Evolutionary conservation across 2,113 vertebrate genomes (phyloP).

Genomic region (Dasypus novemcinctus): DNA sequence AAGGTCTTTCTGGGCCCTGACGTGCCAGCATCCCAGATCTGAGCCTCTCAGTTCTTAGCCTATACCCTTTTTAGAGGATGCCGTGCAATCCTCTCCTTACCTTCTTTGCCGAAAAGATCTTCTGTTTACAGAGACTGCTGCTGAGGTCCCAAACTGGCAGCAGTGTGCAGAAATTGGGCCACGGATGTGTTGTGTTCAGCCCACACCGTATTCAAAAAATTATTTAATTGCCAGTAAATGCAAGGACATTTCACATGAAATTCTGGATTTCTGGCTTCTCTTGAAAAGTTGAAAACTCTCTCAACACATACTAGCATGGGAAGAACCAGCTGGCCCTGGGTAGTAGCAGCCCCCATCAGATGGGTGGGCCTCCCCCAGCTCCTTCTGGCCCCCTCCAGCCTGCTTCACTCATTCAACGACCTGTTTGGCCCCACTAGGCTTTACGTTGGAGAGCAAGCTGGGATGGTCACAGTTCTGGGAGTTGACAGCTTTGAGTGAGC

Average conservation of each 20-base stretch:
- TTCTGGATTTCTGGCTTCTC: constrained; percentile 34
- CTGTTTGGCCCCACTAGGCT: background rate
- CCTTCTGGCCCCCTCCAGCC: background rate
- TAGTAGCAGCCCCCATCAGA: background rate
- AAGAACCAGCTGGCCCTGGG: background rate
- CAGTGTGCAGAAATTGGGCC: background rate
- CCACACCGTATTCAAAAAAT: background rate
- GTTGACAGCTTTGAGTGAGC: background rate
- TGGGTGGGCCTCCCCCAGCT: accelerated
- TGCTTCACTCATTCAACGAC: accelerated
- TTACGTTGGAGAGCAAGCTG: background rate
- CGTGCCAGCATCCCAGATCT: background rate
- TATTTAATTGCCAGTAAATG: constrained; percentile 34
- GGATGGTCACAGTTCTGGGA: background rate
- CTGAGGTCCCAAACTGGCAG: background rate
- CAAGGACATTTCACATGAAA: background rate
- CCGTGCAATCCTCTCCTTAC: background rate
- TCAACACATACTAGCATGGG: background rate
- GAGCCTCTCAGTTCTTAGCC: background rate
- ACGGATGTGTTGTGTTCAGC: constrained; percentile 44
- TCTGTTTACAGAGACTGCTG: background rate
- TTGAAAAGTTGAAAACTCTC: background rate
- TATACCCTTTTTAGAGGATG: background rate
- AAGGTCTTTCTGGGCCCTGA: background rate
- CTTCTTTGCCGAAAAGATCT: background rate